Evolutionary conservation across 2,113 vertebrate genomes (phyloP), one percentile per base, ranked within the genome.

Genomic region (Sceloporus tristichus): DNA sequence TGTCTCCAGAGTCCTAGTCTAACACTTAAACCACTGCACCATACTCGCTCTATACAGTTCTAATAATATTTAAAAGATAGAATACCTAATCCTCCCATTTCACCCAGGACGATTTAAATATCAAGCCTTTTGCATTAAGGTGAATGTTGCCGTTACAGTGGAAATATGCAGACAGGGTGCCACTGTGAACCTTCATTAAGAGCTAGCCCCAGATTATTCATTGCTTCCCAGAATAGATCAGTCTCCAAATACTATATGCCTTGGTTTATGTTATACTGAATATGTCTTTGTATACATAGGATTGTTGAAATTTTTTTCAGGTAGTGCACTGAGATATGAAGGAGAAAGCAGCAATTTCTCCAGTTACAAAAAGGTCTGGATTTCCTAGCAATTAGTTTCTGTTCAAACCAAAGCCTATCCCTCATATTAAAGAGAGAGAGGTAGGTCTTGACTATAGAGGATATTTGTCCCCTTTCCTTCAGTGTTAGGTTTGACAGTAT

Each of bases 21-120:
- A 48, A 48, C 6, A 6, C 42, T 48, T 48, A 48, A 48, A 48
- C 42, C 42, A 48, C 42, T 48, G 6, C 42, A 48, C 42, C 42
- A 48, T 6, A 48, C 42, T 48, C 3, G 42, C 42, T 48, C 42
- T 48, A 62, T 74, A 11, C 53, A 79, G 34, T 79, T 71, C 68
- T 70, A 73, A 79, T 56, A 71, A 79, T 54, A 54, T 71, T 79
- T 18, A n/a, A 79, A 86, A 21, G n/a, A 71, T 54, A 19, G n/a
- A 18, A 23, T 66, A 27, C 38, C 38, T 79, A 70, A 25, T 13
- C 25, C 23, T 23, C 25, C 62, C 25, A 29, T 25, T 25, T 42
- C 27, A 68, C 53, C 27, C 27, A 19, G 14, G 66, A 29, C 42
- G n/a, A 16, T 79, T 8, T 48, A 80, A 59, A 80, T 54, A 34